A percentile compares a stretch with the other conserved stretches of the same genome.
phyloP scores from a whole-genome alignment of 2,888 invertebrate genomes.

The Oscheius sp. region DNA sequence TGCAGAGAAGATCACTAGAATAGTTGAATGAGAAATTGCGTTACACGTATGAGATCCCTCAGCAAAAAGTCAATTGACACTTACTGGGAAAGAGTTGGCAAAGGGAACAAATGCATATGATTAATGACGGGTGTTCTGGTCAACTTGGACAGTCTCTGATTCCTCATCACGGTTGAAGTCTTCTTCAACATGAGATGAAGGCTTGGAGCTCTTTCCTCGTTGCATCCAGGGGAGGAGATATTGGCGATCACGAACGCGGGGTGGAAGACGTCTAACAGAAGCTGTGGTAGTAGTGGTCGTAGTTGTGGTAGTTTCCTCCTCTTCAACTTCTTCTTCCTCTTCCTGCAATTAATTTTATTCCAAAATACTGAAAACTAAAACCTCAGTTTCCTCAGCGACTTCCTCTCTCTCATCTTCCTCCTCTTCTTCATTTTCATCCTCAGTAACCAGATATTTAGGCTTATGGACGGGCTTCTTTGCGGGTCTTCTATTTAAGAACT shows the following conservation, averaged over 20 bases:
- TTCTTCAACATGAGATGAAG: conserved; percentile 19
- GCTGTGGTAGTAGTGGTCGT: conserved; percentile 28
- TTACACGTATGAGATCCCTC: conserved; percentile 31
- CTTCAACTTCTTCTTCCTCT: conserved; percentile 33
- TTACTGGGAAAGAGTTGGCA: conserved; percentile 24
- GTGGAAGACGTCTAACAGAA: conserved; percentile 35
- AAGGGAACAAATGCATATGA: background rate
- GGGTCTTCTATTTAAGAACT: background rate
- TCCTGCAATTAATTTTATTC: conserved; percentile 22
- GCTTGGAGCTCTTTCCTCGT: conserved; percentile 23
- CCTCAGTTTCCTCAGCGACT: background rate
- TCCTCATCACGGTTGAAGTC: conserved; percentile 50
- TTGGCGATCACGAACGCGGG: conserved; percentile 42
- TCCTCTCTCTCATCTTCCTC: conserved; percentile 31
- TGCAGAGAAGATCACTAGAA: conserved; percentile 15
- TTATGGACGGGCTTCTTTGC: conserved; percentile 3
- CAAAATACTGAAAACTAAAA: too few relatives aligned
- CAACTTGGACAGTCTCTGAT: conserved; percentile 46
- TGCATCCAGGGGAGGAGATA: conserved; percentile 47
- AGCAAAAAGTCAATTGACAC: background rate
- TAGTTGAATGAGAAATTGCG: conserved; percentile 20
- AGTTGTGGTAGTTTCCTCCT: conserved; percentile 30
- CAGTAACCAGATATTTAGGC: conserved; percentile 16
- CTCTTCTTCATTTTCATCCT: conserved; percentile 33
- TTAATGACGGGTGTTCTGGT: conserved; percentile 36